Percentiles rank a stretch among this genome's conserved stretches.
Evolutionary conservation across 2,113 vertebrate species (phyloP).

Genomic region (Conger conger): DNA sequence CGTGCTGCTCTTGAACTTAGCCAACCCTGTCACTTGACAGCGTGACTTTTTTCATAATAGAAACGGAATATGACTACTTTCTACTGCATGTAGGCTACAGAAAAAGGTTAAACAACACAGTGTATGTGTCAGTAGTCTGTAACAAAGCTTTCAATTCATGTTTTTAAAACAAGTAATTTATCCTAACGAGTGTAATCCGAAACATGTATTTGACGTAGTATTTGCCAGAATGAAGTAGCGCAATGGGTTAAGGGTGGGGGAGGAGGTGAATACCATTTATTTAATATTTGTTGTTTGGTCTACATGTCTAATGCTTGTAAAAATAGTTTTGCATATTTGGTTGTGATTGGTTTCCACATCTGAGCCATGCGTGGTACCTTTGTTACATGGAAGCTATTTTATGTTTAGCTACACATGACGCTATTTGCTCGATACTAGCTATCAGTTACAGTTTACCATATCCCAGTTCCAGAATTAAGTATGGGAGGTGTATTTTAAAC

Average conservation of each 20-base stretch:
- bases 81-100: not conserved
- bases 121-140: not conserved
- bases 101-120: not conserved
- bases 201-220: not conserved
- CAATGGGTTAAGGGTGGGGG: slow-evolving; percentile 5
- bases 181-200: not conserved
- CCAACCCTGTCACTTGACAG: not conserved
- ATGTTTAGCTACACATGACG: not conserved
- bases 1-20: not conserved
- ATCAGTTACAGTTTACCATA: not conserved
- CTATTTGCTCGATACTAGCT: not conserved
- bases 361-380: not conserved
- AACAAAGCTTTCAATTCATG: not conserved
- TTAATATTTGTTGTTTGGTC: not conserved
- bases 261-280: not conserved
- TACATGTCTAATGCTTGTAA: not conserved
- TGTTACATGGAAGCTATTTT: not conserved
- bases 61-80: not conserved
- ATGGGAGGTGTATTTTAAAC: not conserved
- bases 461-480: not conserved
- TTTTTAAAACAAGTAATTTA: not conserved
- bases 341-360: not conserved
- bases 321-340: not conserved
- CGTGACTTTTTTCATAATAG: not conserved
- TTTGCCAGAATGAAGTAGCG: not conserved